A percentile compares a stretch with the other conserved stretches of the same genome.
These are phyloP conservation scores for Halocynthia aurantium DNA, from an alignment of 23 tunicate species.

Conservation along the genomic window DNA sequence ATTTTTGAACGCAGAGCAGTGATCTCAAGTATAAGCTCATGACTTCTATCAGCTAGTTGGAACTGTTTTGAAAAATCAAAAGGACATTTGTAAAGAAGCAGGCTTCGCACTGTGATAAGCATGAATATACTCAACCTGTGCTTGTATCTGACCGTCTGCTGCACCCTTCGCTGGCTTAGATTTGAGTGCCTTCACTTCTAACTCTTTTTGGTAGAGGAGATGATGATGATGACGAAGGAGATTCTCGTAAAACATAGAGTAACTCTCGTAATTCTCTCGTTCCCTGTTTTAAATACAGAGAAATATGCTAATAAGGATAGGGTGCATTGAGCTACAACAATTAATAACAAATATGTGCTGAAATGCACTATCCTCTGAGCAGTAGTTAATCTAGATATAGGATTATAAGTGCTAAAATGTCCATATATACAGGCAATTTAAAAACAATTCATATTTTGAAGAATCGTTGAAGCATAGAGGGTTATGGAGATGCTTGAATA, in stretches of 20 bases:
- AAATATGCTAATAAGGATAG: background rate
- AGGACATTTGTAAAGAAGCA: too few relatives aligned
- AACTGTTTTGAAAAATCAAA: conserved; percentile 18
- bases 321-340: background rate
- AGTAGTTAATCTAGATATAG: too few relatives aligned
- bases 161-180: background rate
- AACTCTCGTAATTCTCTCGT: conserved; percentile 69
- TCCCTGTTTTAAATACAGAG: conserved; percentile 40
- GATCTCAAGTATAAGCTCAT: conserved; percentile 82
- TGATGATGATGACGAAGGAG: conserved; percentile 84
- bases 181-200: conserved; percentile 40
- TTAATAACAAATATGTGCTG: too few relatives aligned
- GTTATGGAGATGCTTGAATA: too few relatives aligned
- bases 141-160: conserved; percentile 23
- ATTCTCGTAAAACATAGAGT: conserved; percentile 73
- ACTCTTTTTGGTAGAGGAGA: conserved; percentile 69
- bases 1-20: conserved; percentile 82
- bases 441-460: too few relatives aligned
- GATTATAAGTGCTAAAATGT: too few relatives aligned
- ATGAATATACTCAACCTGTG: conserved; percentile 33
- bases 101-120: background rate
- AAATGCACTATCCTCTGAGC: too few relatives aligned
- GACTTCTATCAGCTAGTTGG: conserved; percentile 86
- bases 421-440: too few relatives aligned
- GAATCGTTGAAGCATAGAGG: too few relatives aligned